Evolutionary conservation across 2,888 invertebrate species (phyloP).

Genomic region (Hirtodrosophila duncani): DNA sequence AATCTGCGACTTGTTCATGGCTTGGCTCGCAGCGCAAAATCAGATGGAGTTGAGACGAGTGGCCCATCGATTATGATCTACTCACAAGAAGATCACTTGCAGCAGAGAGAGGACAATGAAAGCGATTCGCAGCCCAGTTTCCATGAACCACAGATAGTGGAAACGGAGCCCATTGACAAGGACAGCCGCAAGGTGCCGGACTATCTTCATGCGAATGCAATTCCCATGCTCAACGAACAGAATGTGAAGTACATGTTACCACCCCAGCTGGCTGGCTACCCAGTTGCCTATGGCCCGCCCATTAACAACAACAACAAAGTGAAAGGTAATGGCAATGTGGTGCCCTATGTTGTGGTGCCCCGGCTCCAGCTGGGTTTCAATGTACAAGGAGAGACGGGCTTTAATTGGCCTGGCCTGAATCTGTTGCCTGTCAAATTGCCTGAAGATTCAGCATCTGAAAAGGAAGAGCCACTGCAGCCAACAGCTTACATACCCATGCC

Average conservation of each 20-base stretch:
- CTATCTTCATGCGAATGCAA: constrained; percentile 65
- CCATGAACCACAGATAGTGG: constrained; percentile 50
- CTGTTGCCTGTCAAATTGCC: constrained; percentile 18
- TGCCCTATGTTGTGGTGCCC: constrained; percentile 47
- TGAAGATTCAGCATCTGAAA: constrained; percentile 22
- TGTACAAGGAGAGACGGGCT: constrained; percentile 58
- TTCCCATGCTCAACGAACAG: constrained; percentile 64
- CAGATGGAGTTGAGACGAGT: constrained; percentile 11
- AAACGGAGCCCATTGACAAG: constrained; percentile 45
- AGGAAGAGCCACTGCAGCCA: constrained; percentile 38
- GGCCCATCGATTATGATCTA: constrained; percentile 54
- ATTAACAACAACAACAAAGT: constrained; percentile 18
- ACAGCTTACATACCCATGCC: constrained; percentile 38
- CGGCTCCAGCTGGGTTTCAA: constrained; percentile 68
- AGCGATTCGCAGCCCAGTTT: constrained; percentile 27
- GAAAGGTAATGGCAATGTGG: constrained; percentile 35
- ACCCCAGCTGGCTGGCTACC: constrained; percentile 54
- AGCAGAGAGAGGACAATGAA: constrained; percentile 23
- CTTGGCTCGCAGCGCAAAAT: constrained; percentile 38
- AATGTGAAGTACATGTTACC: constrained; percentile 66
- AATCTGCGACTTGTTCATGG: constrained; percentile 20
- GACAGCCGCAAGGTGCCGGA: constrained; percentile 70
- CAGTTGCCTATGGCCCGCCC: constrained; percentile 48
- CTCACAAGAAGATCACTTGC: constrained; percentile 45
- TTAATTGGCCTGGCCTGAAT: constrained; percentile 44